Percentiles rank a stretch among this genome's conserved stretches.
These are phyloP conservation scores for Enhydra lutris DNA, from an alignment of 2,113 vertebrate genomes.

Conservation along the genomic window DNA sequence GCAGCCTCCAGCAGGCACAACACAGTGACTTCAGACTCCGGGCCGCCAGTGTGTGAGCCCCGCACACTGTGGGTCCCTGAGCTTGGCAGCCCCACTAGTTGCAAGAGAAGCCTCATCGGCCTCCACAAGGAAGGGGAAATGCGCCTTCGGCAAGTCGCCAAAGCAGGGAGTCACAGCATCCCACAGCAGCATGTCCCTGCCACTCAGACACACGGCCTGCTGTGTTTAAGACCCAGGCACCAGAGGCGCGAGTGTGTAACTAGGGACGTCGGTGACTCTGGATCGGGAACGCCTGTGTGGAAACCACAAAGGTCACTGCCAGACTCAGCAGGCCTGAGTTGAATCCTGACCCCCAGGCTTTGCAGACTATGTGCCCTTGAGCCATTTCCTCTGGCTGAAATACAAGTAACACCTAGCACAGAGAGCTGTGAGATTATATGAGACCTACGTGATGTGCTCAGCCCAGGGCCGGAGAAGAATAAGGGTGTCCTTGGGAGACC, in stretches of 20 bases:
- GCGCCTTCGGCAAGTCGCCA: background rate
- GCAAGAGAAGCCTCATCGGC: no score
- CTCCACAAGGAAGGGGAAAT: background rate
- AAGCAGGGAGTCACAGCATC: background rate
- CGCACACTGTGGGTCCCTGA: no score
- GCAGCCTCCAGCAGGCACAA: background rate
- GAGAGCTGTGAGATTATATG: background rate
- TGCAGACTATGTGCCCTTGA: background rate
- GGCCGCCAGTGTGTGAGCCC: background rate
- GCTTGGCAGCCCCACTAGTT: background rate
- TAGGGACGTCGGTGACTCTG: rapidly evolving
- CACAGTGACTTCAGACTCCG: background rate
- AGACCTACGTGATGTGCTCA: background rate
- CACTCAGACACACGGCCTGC: background rate
- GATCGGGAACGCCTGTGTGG: background rate
- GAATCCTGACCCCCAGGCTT: background rate
- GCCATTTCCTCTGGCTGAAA: background rate
- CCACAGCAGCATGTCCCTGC: background rate
- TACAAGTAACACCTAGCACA: background rate
- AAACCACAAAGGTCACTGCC: background rate
- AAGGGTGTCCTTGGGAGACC: background rate
- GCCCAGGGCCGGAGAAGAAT: background rate
- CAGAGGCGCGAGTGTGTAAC: background rate
- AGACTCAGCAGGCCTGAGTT: background rate
- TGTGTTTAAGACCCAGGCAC: background rate